phyloP scores from a whole-genome alignment of 2,113 vertebrate genomes.

The Erythrocercus mccallii region DNA sequence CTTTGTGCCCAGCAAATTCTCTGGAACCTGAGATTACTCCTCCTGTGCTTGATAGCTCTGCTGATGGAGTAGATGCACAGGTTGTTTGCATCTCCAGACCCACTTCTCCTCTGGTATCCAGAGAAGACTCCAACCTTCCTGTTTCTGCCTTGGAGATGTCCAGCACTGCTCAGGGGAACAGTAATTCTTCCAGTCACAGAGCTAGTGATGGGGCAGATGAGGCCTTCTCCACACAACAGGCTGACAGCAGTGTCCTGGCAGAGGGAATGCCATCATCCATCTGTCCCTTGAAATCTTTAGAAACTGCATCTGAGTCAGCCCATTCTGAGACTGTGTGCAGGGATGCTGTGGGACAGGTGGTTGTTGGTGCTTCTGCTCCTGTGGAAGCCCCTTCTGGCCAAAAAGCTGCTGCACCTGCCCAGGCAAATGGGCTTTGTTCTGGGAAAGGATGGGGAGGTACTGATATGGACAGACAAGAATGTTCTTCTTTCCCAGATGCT shows the following conservation, averaged over 20 bases:
- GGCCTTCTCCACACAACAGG: not conserved
- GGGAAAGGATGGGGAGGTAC: not conserved
- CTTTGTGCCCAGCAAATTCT: not conserved
- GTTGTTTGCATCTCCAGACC: not conserved
- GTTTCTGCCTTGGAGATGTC: not conserved
- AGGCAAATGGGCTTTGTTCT: conserved; percentile 26
- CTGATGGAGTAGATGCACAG: not conserved
- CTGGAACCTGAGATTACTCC: conserved; percentile 4
- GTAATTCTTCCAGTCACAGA: not conserved
- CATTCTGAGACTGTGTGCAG: not conserved
- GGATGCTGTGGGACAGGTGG: not conserved
- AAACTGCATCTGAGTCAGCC: not conserved
- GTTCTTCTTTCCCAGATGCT: not conserved
- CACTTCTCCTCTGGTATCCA: not conserved
- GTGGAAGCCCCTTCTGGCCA: not conserved
- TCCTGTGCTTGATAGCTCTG: not conserved
- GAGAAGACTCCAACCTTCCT: not conserved
- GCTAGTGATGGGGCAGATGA: not conserved
- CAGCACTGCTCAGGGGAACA: not conserved
- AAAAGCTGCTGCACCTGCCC: conserved; percentile 47
- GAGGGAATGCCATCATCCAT: not conserved
- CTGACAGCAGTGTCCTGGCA: not conserved
- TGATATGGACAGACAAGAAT: not conserved
- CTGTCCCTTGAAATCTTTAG: not conserved
- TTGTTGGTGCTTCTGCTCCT: not conserved